phyloP scores from a whole-genome alignment of 2,797 vertebrate genomes.

The Discoglossus pictus region DNA sequence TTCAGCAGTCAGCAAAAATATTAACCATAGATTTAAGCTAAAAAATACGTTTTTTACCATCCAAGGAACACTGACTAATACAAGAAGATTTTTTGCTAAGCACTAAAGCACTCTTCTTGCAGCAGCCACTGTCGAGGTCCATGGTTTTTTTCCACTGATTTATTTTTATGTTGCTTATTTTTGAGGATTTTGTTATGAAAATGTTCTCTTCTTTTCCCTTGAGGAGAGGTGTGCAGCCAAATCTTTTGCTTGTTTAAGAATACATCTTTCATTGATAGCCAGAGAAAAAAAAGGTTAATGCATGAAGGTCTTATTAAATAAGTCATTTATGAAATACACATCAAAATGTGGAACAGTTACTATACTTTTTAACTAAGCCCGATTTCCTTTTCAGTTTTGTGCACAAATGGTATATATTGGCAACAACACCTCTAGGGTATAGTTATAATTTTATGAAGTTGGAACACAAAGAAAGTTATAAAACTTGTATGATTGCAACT shows the following conservation, averaged over 20 bases:
- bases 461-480: constrained; percentile 23
- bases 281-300: constrained; percentile 29
- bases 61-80: constrained; percentile 18
- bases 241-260: constrained; percentile 30
- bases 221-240: constrained; percentile 40
- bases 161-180: constrained; percentile 43
- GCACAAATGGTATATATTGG: constrained; percentile 30
- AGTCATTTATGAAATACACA: constrained; percentile 34
- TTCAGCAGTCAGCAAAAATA: constrained; percentile 18
- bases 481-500: constrained; percentile 22
- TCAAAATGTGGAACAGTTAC: constrained; percentile 15
- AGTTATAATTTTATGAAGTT: constrained; percentile 32
- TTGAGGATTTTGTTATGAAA: constrained; percentile 44
- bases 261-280: constrained; percentile 47
- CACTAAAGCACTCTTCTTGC: constrained; percentile 17
- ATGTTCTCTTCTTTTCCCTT: constrained; percentile 38
- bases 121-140: constrained; percentile 21
- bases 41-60: constrained; percentile 15
- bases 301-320: constrained; percentile 42
- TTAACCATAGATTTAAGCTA: constrained; percentile 14
- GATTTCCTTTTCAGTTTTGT: constrained; percentile 15
- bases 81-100: constrained; percentile 20
- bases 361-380: constrained; percentile 10
- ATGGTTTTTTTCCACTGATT: constrained; percentile 35
- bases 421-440: constrained; percentile 8